Percentiles rank a stretch among this genome's conserved stretches.
Evolutionary conservation across 2,888 invertebrate species (phyloP).

Genomic region (Parasteatoda lunata): DNA sequence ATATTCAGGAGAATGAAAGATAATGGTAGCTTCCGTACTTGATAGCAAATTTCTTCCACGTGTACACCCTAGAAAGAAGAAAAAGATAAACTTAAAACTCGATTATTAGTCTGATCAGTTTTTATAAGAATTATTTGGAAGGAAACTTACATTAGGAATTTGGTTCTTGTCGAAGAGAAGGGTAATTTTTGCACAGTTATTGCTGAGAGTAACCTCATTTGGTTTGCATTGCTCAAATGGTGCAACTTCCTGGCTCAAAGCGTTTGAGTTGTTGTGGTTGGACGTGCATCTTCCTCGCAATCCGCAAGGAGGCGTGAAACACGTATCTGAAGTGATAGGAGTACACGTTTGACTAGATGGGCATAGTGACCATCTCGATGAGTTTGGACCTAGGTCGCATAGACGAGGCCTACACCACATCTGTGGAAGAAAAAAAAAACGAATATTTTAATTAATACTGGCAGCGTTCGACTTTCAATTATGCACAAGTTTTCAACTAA

Average conservation of each 20-base stretch:
- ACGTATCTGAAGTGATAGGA: conserved; percentile 85
- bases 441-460: too few relatives aligned
- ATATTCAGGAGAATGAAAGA: conserved; percentile 75
- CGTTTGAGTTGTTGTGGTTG: conserved; percentile 81
- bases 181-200: conserved; percentile 85
- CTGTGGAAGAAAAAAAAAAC: conserved; percentile 69
- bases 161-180: conserved; percentile 84
- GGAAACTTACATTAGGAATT: conserved; percentile 77
- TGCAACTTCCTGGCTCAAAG: conserved; percentile 83
- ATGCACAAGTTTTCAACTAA: too few relatives aligned
- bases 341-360: conserved; percentile 82
- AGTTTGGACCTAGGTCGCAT: conserved; percentile 72
- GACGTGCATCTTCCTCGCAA: conserved; percentile 87
- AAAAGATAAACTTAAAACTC: neutral
- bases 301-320: conserved; percentile 85
- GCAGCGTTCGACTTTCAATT: too few relatives aligned
- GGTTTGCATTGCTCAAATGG: conserved; percentile 82
- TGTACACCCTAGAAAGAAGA: conserved; percentile 80
- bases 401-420: conserved; percentile 92
- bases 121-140: neutral
- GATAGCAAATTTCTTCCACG: conserved; percentile 86
- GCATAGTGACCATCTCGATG: conserved; percentile 75
- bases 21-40: conserved; percentile 82
- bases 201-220: conserved; percentile 82
- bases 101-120: neutral